Evolutionary conservation across 1,140 invertebrate genomes (phyloP).

Genomic region (Danaus plexippus): DNA sequence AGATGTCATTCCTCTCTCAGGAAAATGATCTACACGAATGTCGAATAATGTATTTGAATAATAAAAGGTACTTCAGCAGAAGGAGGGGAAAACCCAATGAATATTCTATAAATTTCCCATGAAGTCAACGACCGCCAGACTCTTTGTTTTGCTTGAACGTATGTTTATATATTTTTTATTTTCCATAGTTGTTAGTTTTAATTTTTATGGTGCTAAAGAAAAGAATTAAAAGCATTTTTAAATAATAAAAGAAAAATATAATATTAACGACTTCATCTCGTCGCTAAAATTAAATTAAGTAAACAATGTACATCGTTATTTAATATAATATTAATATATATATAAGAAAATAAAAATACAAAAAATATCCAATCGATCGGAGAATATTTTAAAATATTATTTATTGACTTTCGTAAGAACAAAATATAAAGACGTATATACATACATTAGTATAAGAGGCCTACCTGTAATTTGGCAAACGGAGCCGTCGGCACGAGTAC

Average conservation of each 20-base stretch:
- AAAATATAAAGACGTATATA: neutral
- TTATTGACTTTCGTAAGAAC: too few species aligned
- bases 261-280: too few species aligned
- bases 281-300: neutral
- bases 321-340: neutral
- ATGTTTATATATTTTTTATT: conserved; percentile 5
- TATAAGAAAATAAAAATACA: conserved; percentile 1
- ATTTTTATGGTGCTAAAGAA: neutral
- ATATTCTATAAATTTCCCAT: conserved; percentile 25
- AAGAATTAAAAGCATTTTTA: too few species aligned
- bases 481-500: conserved; percentile 56
- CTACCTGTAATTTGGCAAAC: conserved; percentile 58
- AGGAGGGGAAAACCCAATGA: conserved; percentile 25
- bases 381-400: too few species aligned
- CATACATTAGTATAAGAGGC: conserved; percentile 11
- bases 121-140: conserved; percentile 29
- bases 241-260: too few species aligned
- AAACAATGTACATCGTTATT: neutral
- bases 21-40: too few species aligned
- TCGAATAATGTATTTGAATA: too few species aligned
- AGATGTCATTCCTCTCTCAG: too few species aligned
- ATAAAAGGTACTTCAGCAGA: too few species aligned
- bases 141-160: conserved; percentile 17
- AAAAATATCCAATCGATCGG: neutral
- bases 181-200: conserved; percentile 3